Evolutionary conservation across 2,888 invertebrate species (phyloP).

Genomic region (Cephus rjabovi): DNA sequence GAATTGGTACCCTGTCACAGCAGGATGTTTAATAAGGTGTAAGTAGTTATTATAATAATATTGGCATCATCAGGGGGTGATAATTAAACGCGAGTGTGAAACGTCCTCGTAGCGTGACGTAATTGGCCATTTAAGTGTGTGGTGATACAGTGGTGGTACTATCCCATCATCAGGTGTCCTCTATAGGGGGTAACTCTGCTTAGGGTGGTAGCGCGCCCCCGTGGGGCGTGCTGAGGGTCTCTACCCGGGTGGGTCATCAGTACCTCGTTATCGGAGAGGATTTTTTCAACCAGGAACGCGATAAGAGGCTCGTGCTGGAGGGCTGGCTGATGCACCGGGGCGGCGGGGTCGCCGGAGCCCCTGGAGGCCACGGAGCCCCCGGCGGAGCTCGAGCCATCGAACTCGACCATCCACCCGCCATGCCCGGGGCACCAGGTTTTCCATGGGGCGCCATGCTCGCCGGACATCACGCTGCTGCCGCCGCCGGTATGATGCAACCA

Average conservation of each 20-base stretch:
- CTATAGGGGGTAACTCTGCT: slow-evolving; percentile 27
- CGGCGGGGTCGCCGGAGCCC: slow-evolving; percentile 80
- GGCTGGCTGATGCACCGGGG: slow-evolving; percentile 81
- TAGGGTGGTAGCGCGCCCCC: slow-evolving; percentile 30
- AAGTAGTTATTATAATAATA: too few relatives aligned
- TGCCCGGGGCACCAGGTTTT: slow-evolving; percentile 57
- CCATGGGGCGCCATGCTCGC: slow-evolving; percentile 65
- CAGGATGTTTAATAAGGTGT: too few relatives aligned
- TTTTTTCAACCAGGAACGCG: slow-evolving; percentile 25
- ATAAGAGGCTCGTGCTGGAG: slow-evolving; percentile 58
- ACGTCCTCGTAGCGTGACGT: too few relatives aligned
- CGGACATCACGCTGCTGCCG: slow-evolving; percentile 69
- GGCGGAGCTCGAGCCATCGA: slow-evolving; percentile 59
- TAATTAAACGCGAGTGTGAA: too few relatives aligned
- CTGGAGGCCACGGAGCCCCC: slow-evolving; percentile 81
- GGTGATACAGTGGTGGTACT: not conserved
- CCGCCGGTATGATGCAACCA: slow-evolving; percentile 74
- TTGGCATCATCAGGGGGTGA: too few relatives aligned
- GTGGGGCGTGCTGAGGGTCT: slow-evolving; percentile 43
- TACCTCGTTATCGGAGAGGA: slow-evolving; percentile 55
- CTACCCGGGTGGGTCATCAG: slow-evolving; percentile 46
- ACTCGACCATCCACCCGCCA: slow-evolving; percentile 28
- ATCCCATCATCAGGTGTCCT: slow-evolving; percentile 42
- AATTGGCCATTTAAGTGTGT: too few relatives aligned
- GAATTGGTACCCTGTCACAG: too few relatives aligned